Percentiles rank a stretch among this genome's conserved stretches.
These are phyloP conservation scores for Danio tinwini DNA, from an alignment of 2,797 vertebrate species.

Conservation along the genomic window DNA sequence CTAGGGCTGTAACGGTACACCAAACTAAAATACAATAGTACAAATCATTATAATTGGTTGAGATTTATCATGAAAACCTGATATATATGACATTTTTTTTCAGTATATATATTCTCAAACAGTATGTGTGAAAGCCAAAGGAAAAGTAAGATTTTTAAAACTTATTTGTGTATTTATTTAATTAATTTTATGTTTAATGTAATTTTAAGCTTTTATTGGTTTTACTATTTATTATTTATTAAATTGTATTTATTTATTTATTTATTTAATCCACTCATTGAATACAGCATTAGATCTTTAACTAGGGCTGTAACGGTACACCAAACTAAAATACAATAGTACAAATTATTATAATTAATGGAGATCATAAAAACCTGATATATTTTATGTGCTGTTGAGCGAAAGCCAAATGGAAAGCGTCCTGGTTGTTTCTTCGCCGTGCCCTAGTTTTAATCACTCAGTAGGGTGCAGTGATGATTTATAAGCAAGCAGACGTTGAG, in stretches of 20 bases:
- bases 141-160: no score
- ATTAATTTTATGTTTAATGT: no score
- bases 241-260: no score
- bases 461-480: neutral
- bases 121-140: neutral
- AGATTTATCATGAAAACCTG: neutral
- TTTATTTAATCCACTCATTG: no score
- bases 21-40: neutral
- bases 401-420: neutral
- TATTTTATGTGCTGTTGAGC: neutral
- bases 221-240: no score
- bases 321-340: neutral
- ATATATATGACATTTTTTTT: neutral
- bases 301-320: conserved; percentile 16
- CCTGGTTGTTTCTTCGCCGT: neutral
- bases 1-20: conserved; percentile 20
- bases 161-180: no score
- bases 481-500: neutral
- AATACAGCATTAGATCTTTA: neutral
- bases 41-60: neutral
- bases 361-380: conserved; percentile 2
- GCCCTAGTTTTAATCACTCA: neutral
- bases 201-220: no score
- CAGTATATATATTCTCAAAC: neutral
- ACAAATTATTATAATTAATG: neutral